A percentile compares a stretch with the other conserved stretches of the same genome.
phyloP scores from a whole-genome alignment of 2,797 vertebrate genomes.

The Sarcoramphus papa region DNA sequence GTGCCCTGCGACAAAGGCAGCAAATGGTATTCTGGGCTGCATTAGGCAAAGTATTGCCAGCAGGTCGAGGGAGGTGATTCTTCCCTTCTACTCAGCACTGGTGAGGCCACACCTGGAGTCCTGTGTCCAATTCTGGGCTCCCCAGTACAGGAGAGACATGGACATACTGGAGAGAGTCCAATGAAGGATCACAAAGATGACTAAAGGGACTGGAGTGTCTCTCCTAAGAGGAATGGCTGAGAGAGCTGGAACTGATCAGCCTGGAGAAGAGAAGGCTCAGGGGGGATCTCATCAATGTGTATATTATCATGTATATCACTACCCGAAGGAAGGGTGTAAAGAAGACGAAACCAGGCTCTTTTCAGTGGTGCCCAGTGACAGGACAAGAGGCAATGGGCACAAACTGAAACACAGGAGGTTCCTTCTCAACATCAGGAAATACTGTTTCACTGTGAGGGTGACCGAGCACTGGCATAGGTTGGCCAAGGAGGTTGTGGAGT shows the following conservation, averaged over 20 bases:
- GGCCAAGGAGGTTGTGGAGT: background rate
- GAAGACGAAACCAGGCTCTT: background rate
- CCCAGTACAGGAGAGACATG: too few relatives aligned
- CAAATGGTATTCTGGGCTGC: background rate
- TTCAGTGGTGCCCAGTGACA: too few relatives aligned
- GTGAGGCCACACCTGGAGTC: background rate
- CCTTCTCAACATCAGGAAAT: background rate
- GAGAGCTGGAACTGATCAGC: background rate
- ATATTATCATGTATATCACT: background rate
- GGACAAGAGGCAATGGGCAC: background rate
- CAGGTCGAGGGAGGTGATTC: fast-evolving
- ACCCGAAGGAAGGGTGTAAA: background rate
- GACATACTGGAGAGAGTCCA: background rate
- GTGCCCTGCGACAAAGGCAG: background rate
- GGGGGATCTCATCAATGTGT: background rate
- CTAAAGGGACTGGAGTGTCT: background rate
- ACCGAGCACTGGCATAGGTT: background rate
- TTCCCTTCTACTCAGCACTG: background rate
- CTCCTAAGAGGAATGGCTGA: background rate
- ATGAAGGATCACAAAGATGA: background rate
- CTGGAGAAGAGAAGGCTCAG: background rate
- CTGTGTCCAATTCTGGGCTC: background rate
- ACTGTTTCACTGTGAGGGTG: background rate
- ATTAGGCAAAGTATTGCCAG: background rate
- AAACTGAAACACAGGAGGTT: background rate